Percentiles rank a stretch among this genome's conserved stretches.
These are phyloP conservation scores for Phalanger gymnotis DNA, from an alignment of 2,797 vertebrate genomes.

Conservation along the genomic window DNA sequence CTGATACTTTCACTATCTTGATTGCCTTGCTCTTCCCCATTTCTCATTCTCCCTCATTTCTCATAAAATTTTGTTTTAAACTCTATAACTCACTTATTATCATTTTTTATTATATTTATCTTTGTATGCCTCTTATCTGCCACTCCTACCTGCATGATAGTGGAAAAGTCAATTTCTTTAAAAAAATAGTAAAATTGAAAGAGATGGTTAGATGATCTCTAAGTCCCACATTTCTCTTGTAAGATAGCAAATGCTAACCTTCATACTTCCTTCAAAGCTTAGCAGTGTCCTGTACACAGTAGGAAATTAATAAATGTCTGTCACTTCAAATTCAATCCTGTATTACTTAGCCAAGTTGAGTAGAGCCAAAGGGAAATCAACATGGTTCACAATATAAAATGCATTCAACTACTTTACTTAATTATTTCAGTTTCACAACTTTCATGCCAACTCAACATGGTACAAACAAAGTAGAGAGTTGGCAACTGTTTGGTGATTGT, in stretches of 20 bases:
- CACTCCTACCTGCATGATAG: background rate
- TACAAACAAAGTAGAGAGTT: background rate
- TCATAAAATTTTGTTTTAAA: background rate
- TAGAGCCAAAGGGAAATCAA: slow-evolving; percentile 21
- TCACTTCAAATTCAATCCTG: slow-evolving; percentile 25
- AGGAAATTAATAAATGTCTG: slow-evolving; percentile 27
- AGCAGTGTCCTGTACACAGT: background rate
- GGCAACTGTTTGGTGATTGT: slow-evolving; percentile 33
- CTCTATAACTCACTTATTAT: background rate
- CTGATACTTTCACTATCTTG: background rate
- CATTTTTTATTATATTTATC: background rate
- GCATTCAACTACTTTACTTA: slow-evolving; percentile 34
- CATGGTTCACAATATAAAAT: background rate
- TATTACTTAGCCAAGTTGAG: slow-evolving; percentile 25
- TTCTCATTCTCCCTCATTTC: background rate
- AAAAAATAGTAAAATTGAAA: background rate
- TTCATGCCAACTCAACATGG: background rate
- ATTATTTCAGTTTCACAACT: slow-evolving; percentile 13
- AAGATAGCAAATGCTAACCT: background rate
- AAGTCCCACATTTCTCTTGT: background rate
- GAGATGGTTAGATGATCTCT: background rate
- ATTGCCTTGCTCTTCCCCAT: background rate
- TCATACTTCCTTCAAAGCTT: background rate
- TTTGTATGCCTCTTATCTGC: background rate
- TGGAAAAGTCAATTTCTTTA: background rate